Conservation (phyloP, 2,797 vertebrate species). For the Syngnathus acus region DNA sequence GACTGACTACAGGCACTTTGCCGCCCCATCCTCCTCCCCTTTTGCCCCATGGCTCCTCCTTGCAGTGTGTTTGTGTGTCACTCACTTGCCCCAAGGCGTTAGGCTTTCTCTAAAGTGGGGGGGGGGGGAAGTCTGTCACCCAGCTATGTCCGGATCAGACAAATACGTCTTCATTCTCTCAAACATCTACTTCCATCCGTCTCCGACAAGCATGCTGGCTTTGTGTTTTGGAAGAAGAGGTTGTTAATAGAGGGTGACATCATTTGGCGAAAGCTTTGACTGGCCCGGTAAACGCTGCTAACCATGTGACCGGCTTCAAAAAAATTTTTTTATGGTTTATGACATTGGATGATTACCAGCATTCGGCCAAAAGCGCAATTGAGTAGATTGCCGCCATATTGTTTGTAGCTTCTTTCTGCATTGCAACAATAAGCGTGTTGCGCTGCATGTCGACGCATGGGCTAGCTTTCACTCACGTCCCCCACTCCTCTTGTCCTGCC, state of each 20-base stretch:
- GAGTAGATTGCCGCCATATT: too few species aligned
- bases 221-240: conserved; percentile 15
- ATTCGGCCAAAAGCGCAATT: too few species aligned
- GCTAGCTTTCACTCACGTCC: conserved; percentile 9
- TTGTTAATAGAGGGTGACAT: conserved; percentile 16
- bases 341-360: too few species aligned
- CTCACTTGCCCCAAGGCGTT: conserved; percentile 31
- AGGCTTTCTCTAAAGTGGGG: conserved; percentile 36
- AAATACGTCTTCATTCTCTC: conserved; percentile 53
- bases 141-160: conserved; percentile 66
- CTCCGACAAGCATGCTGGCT: conserved; percentile 20
- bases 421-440: conserved; percentile 9
- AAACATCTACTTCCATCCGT: conserved; percentile 30
- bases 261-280: background rate
- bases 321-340: background rate
- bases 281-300: too few species aligned
- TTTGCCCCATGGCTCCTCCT: conserved; percentile 59
- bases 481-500: conserved; percentile 10
- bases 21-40: conserved; percentile 29
- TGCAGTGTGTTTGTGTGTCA: conserved; percentile 34
- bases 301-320: background rate
- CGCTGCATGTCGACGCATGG: conserved; percentile 7
- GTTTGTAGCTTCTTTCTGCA: background rate
- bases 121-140: conserved; percentile 45
- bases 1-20: conserved; percentile 24